Percentiles rank a stretch among this genome's conserved stretches.
Conservation (phyloP, 92 coral and sea anemone genomes). For the Metridium senile region DNA sequence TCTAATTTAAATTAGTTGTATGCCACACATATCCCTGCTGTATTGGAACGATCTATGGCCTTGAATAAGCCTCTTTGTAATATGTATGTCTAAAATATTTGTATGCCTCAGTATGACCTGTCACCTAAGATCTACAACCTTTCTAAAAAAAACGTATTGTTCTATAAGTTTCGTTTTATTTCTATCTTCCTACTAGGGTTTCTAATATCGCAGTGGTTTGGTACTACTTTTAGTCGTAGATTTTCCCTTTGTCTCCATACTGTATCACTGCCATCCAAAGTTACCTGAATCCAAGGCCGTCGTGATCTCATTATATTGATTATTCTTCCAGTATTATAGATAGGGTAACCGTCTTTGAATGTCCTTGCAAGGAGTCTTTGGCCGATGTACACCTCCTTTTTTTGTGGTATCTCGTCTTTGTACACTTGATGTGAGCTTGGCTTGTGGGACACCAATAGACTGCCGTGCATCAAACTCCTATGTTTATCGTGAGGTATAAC, state of each 20-base stretch:
- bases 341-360: conserved; percentile 17
- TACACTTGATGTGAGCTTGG: conserved; percentile 15
- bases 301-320: conserved; percentile 9
- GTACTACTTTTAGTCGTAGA: conserved; percentile 27
- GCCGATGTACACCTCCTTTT: conserved; percentile 16
- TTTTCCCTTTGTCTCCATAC: conserved; percentile 38
- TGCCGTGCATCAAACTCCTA: conserved; percentile 1
- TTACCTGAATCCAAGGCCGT: conserved; percentile 37
- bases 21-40: no score
- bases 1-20: no score
- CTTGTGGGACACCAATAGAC: conserved; percentile 7
- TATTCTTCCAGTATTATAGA: conserved; percentile 41
- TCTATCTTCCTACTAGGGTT: background rate
- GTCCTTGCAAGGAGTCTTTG: conserved; percentile 29
- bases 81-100: no score
- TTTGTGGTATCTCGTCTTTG: conserved; percentile 34
- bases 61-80: no score
- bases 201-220: background rate
- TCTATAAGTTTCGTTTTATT: conserved; percentile 5
- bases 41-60: no score
- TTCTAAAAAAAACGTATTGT: no score
- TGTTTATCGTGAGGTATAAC: conserved; percentile 44
- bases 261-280: conserved; percentile 34
- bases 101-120: no score
- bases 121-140: no score